These are phyloP conservation scores for Galeruca laticollis DNA, from an alignment of 2,888 invertebrate species.

Conservation along the genomic window DNA sequence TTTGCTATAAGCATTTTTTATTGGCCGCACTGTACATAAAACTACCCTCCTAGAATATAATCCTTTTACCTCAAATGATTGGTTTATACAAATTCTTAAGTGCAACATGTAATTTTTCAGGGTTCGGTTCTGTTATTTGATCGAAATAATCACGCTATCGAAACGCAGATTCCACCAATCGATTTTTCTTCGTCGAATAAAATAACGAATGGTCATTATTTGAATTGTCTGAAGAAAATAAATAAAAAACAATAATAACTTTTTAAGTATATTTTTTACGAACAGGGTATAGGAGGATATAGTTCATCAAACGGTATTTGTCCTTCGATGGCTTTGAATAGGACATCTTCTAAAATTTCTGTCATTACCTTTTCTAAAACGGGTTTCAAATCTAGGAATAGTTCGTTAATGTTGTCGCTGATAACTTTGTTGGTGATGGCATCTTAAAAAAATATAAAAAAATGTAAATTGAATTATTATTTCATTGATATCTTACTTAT, in stretches of 20 bases:
- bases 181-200: too few relatives aligned
- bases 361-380: conserved; percentile 57
- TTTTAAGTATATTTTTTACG: background rate
- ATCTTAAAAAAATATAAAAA: conserved; percentile 48
- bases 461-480: conserved; percentile 11
- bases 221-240: background rate
- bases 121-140: too few relatives aligned
- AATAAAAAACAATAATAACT: background rate
- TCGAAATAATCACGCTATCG: too few relatives aligned
- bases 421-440: conserved; percentile 61
- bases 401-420: conserved; percentile 61
- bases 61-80: too few relatives aligned
- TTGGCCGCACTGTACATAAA: too few relatives aligned
- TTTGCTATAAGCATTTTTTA: too few relatives aligned
- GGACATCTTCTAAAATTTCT: conserved; percentile 51
- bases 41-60: too few relatives aligned
- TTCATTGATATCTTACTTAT: conserved; percentile 49
- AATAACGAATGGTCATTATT: too few relatives aligned
- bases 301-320: conserved; percentile 55
- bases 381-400: conserved; percentile 63
- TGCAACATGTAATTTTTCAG: too few relatives aligned
- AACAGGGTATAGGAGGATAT: conserved; percentile 48
- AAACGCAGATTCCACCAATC: too few relatives aligned
- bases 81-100: too few relatives aligned
- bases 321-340: conserved; percentile 50